Conservation (phyloP, 1,140 invertebrate species). For the Papilio helenus region DNA sequence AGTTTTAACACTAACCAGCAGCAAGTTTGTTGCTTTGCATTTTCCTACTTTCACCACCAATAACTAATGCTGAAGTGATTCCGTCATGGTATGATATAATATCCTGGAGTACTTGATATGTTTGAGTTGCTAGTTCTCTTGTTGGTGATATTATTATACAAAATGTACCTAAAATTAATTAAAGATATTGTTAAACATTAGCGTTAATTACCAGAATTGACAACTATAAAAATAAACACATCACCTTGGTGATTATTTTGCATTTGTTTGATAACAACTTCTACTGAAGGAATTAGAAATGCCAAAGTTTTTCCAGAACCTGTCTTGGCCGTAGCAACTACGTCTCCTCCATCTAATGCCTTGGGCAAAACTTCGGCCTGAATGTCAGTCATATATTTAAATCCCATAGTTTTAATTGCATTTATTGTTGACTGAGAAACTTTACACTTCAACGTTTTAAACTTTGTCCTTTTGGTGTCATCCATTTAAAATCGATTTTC, state of each 20-base stretch:
- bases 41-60: conserved; percentile 92
- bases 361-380: conserved; percentile 91
- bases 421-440: conserved; percentile 56
- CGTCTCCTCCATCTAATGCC: conserved; percentile 91
- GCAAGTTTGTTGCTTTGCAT: conserved; percentile 82
- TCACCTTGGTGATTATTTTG: conserved; percentile 91
- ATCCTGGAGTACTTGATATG: conserved; percentile 92
- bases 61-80: conserved; percentile 93
- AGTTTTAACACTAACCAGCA: conserved; percentile 51
- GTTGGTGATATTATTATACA: conserved; percentile 96
- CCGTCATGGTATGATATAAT: conserved; percentile 91
- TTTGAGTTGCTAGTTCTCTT: conserved; percentile 96
- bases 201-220: not conserved
- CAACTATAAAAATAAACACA: conserved; percentile 18
- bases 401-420: conserved; percentile 79
- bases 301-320: conserved; percentile 88
- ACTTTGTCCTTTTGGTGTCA: conserved; percentile 58
- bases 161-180: conserved; percentile 85
- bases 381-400: conserved; percentile 92
- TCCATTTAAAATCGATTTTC: conserved; percentile 46
- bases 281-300: conserved; percentile 94
- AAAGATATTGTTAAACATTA: not conserved
- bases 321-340: conserved; percentile 97
- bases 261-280: conserved; percentile 87
- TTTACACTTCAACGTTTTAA: conserved; percentile 61